Conservation (phyloP, 2,888 invertebrate genomes). For the Ypsolopha sequella region DNA sequence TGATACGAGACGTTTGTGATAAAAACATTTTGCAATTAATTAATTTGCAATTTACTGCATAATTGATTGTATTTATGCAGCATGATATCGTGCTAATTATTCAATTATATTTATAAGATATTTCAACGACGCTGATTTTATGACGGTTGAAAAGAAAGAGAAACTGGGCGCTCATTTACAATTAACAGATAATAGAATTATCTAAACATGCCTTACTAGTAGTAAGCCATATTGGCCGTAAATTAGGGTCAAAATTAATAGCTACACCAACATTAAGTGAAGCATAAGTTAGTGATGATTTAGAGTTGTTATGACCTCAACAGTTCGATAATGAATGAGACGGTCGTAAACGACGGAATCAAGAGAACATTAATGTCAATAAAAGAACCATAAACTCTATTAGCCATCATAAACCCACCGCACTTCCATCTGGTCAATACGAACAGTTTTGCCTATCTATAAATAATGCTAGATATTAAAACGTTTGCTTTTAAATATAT, state of each 20-base stretch:
- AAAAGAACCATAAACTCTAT: constrained; percentile 69
- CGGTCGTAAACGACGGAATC: constrained; percentile 61
- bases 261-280: constrained; percentile 27
- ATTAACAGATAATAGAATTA: no score
- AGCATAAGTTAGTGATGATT: constrained; percentile 51
- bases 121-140: background rate
- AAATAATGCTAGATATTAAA: constrained; percentile 8
- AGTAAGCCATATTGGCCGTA: no score
- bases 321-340: constrained; percentile 66
- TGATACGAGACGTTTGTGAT: constrained; percentile 23
- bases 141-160: background rate
- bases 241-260: constrained; percentile 12
- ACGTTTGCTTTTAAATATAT: no score
- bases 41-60: constrained; percentile 31
- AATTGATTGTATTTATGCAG: constrained; percentile 20
- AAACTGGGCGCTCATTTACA: no score
- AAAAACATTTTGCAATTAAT: constrained; percentile 33
- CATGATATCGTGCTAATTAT: background rate
- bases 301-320: constrained; percentile 60
- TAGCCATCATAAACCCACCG: constrained; percentile 64
- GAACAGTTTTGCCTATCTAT: constrained; percentile 53
- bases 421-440: constrained; percentile 49
- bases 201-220: no score
- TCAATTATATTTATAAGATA: background rate
- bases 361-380: constrained; percentile 69